Base-by-base conservation (phyloP, 2,113 vertebrate species). In the Menidia beryllina region DNA sequence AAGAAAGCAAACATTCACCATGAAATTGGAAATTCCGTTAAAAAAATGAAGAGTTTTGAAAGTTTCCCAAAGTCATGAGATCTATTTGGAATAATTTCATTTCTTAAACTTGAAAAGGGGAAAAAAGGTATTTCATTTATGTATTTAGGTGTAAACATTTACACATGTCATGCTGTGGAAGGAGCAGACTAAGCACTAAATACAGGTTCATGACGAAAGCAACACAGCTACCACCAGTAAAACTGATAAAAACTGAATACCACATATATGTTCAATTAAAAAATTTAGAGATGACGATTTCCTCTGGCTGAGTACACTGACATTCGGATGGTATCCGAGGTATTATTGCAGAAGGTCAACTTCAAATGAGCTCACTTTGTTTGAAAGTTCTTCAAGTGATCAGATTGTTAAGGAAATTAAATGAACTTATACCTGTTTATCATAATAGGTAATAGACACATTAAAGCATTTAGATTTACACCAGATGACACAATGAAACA, bases 351-450 rank as follows among this genome's bases (percentile, higher is more conserved):
- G 77, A 80, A 88, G 75, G 69, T 94, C 81, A 26, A 78, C 81
- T 84, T 95, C 92, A 71, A 95, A 93, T 0, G 70, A 75, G 74
- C 89, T 89, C 75, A 98, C 58, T 90, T 95, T 95, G 84, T 92
- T 86, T 68, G 95, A 92, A 75, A 98, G 91, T 69, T 93, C 93
- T 69, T 95, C 92, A 49, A 98, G 97, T 98, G 82, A 73, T 60
- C 25, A 69, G 21, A 55, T 2, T 72, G 95, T 98, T 92, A 98
- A 98, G 94, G 93, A 68, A 71, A 85, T 17, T 10, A 1, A n/a
- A 11, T 15, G 6, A 5, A 6, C 13, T 12, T 0, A 1, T 27
- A 6, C 0, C 0, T 19, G 17, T 5, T 45, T 14, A 45, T 45
- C 8, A 7, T 15, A 55, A 34, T 9, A 1, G 2, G n/a, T 2